Evolutionary conservation across 2,113 vertebrate genomes (phyloP), one percentile per base, ranked within the genome.

Genomic region (Pterocles burchelli): DNA sequence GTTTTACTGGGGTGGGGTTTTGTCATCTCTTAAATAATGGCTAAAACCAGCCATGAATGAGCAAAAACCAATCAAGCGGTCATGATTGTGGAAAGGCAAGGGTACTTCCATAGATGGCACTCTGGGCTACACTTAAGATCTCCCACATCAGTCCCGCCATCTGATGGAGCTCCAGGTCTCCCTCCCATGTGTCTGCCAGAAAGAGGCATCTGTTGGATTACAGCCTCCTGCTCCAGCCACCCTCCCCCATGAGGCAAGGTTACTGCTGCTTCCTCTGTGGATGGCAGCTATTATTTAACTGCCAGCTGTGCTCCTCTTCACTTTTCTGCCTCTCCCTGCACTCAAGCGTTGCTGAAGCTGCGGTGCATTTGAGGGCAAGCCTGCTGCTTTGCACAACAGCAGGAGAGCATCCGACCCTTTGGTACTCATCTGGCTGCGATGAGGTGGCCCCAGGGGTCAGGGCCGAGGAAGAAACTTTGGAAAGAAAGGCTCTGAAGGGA

Each of bases 291-390:
- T 14, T 21, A 4, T 21, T 13, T 16, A 1, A 6, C 38, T 4
- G 43, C 79, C 78, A 43, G 74, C 57, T 61, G 33, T 2, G 3
- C 48, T n/a, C 17, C 49, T 38, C 36, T 28, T 2, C 8, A 63
- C 84, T 57, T 10, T 25, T 4, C 58, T 36, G 51, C 38, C 51
- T 54, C 38, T 52, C 38, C 45, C 75, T 5, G 45, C n/a, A 0
- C 18, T 0, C 4, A 18, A 15, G n/a, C 3, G 0, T 2, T 2
- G 55, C 7, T 9, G n/a, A 38, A 49, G 26, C 41, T 16, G 45
- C 0, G 0, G 46, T 8, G 59, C 46, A 3, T 10, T 7, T 18
- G 11, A 36, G 84, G 34, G 26, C 70, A 4, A 59, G 31, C 48
- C 46, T 7, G 3, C 3, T 33, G 28, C 67, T 55, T 17, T 9